phyloP scores from a whole-genome alignment of 2,113 vertebrate species.

The Microcebus jonahi region DNA sequence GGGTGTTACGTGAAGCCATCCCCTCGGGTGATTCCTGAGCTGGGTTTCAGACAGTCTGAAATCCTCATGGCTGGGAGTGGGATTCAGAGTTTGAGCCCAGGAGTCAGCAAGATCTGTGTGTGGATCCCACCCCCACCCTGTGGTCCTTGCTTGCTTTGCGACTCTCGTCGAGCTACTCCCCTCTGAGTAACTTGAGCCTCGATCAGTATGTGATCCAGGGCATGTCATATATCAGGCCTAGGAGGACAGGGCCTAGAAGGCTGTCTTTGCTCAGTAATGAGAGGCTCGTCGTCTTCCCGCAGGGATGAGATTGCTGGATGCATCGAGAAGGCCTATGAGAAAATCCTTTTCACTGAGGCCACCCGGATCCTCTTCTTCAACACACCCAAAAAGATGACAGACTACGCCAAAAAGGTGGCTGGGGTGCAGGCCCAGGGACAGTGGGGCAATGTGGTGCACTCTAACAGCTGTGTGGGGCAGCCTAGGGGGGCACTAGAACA shows the following conservation, averaged over 20 bases:
- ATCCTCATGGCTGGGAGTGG: background rate
- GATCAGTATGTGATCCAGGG: background rate
- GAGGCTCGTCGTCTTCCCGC: background rate
- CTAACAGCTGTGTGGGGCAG: background rate
- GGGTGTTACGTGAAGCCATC: background rate
- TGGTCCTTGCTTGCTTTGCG: background rate
- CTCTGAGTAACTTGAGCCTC: background rate
- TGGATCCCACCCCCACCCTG: too few species aligned
- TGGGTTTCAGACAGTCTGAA: background rate
- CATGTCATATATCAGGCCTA: background rate
- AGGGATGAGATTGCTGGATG: slow-evolving; percentile 96
- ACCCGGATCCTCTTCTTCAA: slow-evolving; percentile 94
- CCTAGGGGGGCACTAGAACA: background rate
- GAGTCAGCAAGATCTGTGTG: background rate
- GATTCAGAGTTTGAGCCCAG: background rate
- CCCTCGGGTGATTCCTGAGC: background rate
- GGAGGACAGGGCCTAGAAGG: background rate
- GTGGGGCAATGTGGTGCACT: background rate
- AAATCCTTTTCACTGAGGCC: slow-evolving; percentile 94
- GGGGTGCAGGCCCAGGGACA: background rate
- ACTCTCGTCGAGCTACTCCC: background rate
- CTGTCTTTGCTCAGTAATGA: background rate
- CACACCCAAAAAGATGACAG: slow-evolving; percentile 94
- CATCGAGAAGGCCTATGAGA: slow-evolving; percentile 96
- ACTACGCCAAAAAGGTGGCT: slow-evolving; percentile 94